Evolutionary conservation across 2,888 invertebrate genomes (phyloP), one percentile per base, ranked within the genome.

Genomic region (Dynastes tityus): DNA sequence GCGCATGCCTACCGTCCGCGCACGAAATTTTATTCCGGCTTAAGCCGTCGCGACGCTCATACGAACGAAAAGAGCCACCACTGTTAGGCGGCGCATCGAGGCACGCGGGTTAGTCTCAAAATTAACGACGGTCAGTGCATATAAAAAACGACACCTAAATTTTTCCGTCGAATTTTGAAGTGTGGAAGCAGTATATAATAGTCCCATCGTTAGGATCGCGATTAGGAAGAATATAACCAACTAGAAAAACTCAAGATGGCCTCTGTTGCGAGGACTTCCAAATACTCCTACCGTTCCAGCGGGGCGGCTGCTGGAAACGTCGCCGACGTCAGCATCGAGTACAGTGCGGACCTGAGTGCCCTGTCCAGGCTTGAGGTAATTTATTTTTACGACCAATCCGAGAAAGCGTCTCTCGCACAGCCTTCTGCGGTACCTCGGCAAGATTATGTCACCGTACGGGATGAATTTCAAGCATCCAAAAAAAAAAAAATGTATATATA

Each of bases 361-460:
- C 94, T 97, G 90, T 95, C 96, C 91, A 95, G 97, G 91, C 94
- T 97, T 91, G 97, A 97, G 96, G 97, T 97, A 95, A 92, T 92
- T 71, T 77, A 80, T 75, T 78, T 78, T 78, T 78, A 73, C 78
- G 22, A 58, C 16, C 53, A 29, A 45, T 40, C 75, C 32, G 11
- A 63, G 4, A 63, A 1, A 63, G 63, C 29, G 13, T 63, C 13
- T 22, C n/a, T 55, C 55, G n/a, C n/a, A 55, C n/a, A 55, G 22
- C 45, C 45, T 45, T 45, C 45, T 45, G 45, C 45, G 45, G 11
- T 45, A 63, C 75, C 45, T 16, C 37, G 45, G 61, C 74, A 75
- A 76, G 76, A 76, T 53, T 76, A 65, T 65, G 76, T 65, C 71
- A 68, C 51, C 40, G 45, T 45, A 45, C 45, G 45, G 45, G 45